Conservation (phyloP, 2,888 invertebrate genomes). For the Ochropleura leucogaster region DNA sequence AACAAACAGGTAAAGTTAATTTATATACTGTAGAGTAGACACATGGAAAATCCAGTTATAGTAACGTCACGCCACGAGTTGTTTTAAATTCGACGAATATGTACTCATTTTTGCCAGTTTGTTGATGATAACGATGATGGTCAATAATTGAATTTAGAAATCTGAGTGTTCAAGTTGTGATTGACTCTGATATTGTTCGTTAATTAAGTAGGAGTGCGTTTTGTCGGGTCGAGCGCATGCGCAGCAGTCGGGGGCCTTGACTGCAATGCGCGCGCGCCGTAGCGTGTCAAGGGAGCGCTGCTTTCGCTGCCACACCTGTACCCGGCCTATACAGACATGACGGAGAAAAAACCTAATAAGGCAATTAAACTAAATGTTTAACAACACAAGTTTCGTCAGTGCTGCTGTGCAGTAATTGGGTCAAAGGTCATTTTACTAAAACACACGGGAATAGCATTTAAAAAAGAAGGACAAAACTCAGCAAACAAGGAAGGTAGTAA, state of each 20-base stretch:
- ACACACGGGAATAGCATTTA: slow-evolving; percentile 21
- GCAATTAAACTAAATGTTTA: slow-evolving; percentile 61
- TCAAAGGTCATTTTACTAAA: slow-evolving; percentile 33
- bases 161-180: slow-evolving; percentile 48
- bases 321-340: slow-evolving; percentile 74
- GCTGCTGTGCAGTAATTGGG: slow-evolving; percentile 33
- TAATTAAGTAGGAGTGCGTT: slow-evolving; percentile 75
- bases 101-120: slow-evolving; percentile 8
- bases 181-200: slow-evolving; percentile 73
- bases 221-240: slow-evolving; percentile 75
- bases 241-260: slow-evolving; percentile 85
- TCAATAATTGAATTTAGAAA: slow-evolving; percentile 49
- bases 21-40: slow-evolving; percentile 21
- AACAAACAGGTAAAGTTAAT: slow-evolving; percentile 59
- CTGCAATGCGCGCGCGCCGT: slow-evolving; percentile 90
- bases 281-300: slow-evolving; percentile 90
- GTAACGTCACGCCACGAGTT: slow-evolving; percentile 27
- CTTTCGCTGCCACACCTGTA: slow-evolving; percentile 89
- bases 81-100: slow-evolving; percentile 36
- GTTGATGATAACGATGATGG: slow-evolving; percentile 21
- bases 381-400: slow-evolving; percentile 38
- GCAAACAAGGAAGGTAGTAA: slow-evolving; percentile 54
- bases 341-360: slow-evolving; percentile 72
- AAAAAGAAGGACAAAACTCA: slow-evolving; percentile 30
- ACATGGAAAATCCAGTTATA: slow-evolving; percentile 55